Percentiles rank a stretch among this genome's conserved stretches.
These are phyloP conservation scores for Pandion haliaetus DNA, from an alignment of 2,113 vertebrate species.

Conservation along the genomic window DNA sequence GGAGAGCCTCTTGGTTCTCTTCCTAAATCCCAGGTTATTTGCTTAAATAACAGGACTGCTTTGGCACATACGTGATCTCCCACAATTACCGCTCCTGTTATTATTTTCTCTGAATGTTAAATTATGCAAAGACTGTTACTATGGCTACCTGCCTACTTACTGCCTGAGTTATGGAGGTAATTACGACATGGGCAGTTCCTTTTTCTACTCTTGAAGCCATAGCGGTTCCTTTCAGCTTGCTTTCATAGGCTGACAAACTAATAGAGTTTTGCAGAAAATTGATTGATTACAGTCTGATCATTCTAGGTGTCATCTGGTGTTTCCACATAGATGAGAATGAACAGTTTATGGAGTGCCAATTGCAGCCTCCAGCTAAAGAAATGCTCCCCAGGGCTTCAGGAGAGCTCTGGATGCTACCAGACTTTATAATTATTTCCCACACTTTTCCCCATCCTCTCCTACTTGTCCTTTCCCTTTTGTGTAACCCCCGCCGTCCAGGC, in stretches of 20 bases:
- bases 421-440: conserved; percentile 54
- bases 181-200: neutral
- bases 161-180: neutral
- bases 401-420: conserved; percentile 40
- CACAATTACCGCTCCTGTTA: neutral
- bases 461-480: conserved; percentile 18
- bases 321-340: conserved; percentile 65
- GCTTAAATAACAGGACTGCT: neutral
- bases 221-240: conserved; percentile 6
- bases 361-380: conserved; percentile 61
- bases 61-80: neutral
- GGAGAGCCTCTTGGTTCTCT: neutral
- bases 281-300: conserved; percentile 72
- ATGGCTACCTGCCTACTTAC: conserved; percentile 2
- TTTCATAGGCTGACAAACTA: conserved; percentile 46
- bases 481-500: neutral
- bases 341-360: conserved; percentile 73
- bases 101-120: neutral
- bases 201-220: neutral
- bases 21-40: neutral
- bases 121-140: conserved; percentile 19
- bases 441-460: conserved; percentile 2
- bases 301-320: conserved; percentile 59
- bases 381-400: conserved; percentile 61
- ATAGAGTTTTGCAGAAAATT: conserved; percentile 60